Conservation (phyloP, 2,797 vertebrate genomes). For the Pitangus sulphuratus region DNA sequence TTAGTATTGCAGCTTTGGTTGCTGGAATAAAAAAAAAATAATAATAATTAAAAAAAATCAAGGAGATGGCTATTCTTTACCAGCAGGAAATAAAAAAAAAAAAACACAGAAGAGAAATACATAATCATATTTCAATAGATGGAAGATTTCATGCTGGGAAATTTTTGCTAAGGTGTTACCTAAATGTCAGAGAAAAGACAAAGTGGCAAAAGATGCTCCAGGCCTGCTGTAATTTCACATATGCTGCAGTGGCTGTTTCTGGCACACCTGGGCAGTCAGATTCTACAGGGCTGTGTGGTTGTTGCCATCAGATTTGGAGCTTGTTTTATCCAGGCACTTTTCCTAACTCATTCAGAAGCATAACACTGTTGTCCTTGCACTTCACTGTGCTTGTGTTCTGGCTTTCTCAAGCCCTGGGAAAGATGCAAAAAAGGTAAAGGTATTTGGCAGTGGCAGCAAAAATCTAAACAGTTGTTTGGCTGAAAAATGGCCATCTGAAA, state of each 20-base stretch:
- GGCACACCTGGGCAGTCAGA: not conserved
- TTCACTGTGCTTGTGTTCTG: not conserved
- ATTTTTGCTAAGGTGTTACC: not conserved
- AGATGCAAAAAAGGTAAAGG: not conserved
- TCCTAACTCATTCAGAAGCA: not conserved
- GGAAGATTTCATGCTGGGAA: not conserved
- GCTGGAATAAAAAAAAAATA: not conserved
- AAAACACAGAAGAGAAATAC: not conserved
- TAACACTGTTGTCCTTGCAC: fast-evolving
- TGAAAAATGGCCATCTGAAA: not conserved
- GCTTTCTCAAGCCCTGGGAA: not conserved
- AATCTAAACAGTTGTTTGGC: not conserved
- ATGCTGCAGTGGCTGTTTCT: not conserved
- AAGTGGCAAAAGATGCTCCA: not conserved
- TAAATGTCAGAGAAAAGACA: not conserved
- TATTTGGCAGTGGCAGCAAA: not conserved
- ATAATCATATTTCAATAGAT: not conserved
- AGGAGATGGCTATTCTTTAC: not conserved
- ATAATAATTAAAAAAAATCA: not conserved
- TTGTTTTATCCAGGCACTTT: not conserved
- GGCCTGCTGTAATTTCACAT: not conserved
- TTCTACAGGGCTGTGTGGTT: not conserved
- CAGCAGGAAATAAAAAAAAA: not conserved
- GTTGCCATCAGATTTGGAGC: not conserved
- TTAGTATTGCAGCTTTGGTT: not conserved